A percentile compares a stretch with the other conserved stretches of the same genome.
Conservation (phyloP, 37 sponge, comb jelly and placozoan genomes). For the Eunapius fragilis region DNA sequence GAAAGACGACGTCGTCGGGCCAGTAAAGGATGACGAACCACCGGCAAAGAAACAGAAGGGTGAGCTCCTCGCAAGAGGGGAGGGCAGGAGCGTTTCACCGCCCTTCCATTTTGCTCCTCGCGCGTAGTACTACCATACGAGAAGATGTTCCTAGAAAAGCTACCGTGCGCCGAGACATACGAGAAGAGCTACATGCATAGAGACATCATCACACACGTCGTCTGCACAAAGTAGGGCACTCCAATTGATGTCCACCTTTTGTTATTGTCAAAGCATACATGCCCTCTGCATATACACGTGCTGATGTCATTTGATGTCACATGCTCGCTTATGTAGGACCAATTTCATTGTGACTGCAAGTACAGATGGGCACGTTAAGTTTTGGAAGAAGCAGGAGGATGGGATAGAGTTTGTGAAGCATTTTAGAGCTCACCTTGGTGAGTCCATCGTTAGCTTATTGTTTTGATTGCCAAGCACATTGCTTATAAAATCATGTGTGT, state of each 20-base stretch:
- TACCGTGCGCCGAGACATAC: conserved; percentile 90
- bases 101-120: too few relatives aligned
- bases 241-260: background rate
- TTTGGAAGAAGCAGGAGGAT: conserved; percentile 94
- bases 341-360: conserved; percentile 94
- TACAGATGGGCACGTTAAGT: conserved; percentile 96
- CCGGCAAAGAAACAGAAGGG: background rate
- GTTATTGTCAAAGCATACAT: too few relatives aligned
- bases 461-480: too few relatives aligned
- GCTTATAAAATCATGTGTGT: too few relatives aligned
- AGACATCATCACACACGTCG: conserved; percentile 80
- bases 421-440: conserved; percentile 91
- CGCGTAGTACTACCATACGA: conserved; percentile 77
- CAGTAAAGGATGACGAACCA: background rate
- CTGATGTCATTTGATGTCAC: too few relatives aligned
- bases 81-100: too few relatives aligned
- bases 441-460: background rate
- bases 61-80: background rate
- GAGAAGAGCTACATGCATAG: conserved; percentile 97
- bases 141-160: conserved; percentile 71
- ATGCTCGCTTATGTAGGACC: too few relatives aligned
- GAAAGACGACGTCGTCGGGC: background rate
- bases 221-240: conserved; percentile 68
- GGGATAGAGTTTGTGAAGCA: conserved; percentile 98
- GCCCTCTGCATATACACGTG: too few relatives aligned